These are phyloP conservation scores for Antheraea yamamai DNA, from an alignment of 2,888 invertebrate species.

Conservation along the genomic window DNA sequence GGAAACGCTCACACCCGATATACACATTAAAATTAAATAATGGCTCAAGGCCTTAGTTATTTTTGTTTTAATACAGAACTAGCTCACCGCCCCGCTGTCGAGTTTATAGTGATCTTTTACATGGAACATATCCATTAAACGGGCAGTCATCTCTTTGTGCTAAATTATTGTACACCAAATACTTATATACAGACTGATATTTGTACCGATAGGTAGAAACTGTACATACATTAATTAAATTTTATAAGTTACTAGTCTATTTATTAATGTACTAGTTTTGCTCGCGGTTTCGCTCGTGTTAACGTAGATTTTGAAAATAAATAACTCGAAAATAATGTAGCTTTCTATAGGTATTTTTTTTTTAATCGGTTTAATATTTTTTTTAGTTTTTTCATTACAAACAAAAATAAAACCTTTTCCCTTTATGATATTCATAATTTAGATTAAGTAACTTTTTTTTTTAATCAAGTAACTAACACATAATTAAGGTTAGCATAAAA, in stretches of 20 bases:
- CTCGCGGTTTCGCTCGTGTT: too few relatives aligned
- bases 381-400: too few relatives aligned
- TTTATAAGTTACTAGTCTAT: neutral
- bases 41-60: constrained; percentile 72
- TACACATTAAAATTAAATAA: constrained; percentile 75
- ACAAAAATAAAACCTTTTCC: too few relatives aligned
- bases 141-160: constrained; percentile 11
- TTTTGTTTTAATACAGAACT: constrained; percentile 62
- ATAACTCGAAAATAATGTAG: neutral
- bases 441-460: too few relatives aligned
- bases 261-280: too few relatives aligned
- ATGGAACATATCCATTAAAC: constrained; percentile 12
- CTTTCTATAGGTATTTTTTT: neutral
- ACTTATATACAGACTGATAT: neutral
- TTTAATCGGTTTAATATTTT: neutral
- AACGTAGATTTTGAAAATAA: too few relatives aligned
- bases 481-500: too few relatives aligned
- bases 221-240: neutral
- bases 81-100: constrained; percentile 40
- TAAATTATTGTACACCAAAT: neutral
- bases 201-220: neutral
- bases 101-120: constrained; percentile 14
- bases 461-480: too few relatives aligned
- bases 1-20: constrained; percentile 49
- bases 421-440: too few relatives aligned